These are phyloP conservation scores for Hyles vespertilio DNA, from an alignment of 1,140 invertebrate genomes.

Conservation along the genomic window DNA sequence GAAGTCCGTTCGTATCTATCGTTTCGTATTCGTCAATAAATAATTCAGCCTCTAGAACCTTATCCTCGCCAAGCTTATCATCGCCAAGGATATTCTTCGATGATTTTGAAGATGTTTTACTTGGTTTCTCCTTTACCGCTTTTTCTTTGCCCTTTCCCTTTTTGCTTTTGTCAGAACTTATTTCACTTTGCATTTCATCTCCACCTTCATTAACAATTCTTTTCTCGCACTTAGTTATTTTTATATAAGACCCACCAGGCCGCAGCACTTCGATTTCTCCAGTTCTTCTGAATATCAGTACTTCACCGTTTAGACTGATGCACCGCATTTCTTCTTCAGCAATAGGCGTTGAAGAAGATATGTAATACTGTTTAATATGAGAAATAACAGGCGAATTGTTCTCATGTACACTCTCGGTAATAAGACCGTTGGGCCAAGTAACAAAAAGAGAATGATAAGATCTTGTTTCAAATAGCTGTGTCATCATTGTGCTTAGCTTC, in stretches of 20 bases:
- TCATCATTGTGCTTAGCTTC: conserved; percentile 14
- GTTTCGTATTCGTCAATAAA: conserved; percentile 56
- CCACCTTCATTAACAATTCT: conserved; percentile 19
- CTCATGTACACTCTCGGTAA: conserved; percentile 66
- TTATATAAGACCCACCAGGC: conserved; percentile 51
- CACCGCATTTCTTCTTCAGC: conserved; percentile 56
- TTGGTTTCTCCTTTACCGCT: conserved; percentile 31
- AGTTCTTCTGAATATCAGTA: conserved; percentile 55
- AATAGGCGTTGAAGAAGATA: conserved; percentile 22
- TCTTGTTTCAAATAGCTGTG: conserved; percentile 29
- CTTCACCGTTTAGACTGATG: conserved; percentile 61
- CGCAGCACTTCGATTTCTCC: conserved; percentile 48
- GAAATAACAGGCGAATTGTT: conserved; percentile 55
- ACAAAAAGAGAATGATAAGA: conserved; percentile 56
- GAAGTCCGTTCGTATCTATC: conserved; percentile 46
- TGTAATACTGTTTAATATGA: conserved; percentile 71
- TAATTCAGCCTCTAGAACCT: conserved; percentile 38
- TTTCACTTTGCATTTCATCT: conserved; percentile 30
- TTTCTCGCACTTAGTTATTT: conserved; percentile 50
- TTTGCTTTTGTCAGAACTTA: conserved; percentile 45
- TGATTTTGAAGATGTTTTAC: conserved; percentile 40
- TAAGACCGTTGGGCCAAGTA: conserved; percentile 74
- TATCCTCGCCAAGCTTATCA: conserved; percentile 25
- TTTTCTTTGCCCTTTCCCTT: conserved; percentile 42
- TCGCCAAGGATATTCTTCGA: conserved; percentile 35